These are phyloP conservation scores for Aporophyla nigra DNA, from an alignment of 2,888 invertebrate genomes.

Conservation along the genomic window DNA sequence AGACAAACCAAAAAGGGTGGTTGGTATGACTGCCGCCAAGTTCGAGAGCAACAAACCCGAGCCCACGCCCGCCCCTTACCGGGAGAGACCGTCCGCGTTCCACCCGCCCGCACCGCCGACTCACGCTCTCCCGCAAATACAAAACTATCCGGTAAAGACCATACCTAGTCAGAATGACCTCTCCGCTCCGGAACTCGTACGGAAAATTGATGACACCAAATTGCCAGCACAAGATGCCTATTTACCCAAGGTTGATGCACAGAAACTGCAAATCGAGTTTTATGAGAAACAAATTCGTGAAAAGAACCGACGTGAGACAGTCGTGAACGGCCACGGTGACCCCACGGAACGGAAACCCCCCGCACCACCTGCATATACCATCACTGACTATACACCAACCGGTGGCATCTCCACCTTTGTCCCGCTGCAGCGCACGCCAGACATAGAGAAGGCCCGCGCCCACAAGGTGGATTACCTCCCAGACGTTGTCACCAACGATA, in stretches of 20 bases:
- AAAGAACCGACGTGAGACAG: slow-evolving; percentile 77
- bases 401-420: slow-evolving; percentile 84
- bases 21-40: slow-evolving; percentile 89
- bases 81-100: slow-evolving; percentile 68
- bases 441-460: slow-evolving; percentile 87
- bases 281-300: slow-evolving; percentile 88
- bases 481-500: slow-evolving; percentile 87
- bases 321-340: slow-evolving; percentile 72
- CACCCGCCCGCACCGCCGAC: slow-evolving; percentile 75
- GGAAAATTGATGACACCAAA: slow-evolving; percentile 72
- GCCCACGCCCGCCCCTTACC: slow-evolving; percentile 63
- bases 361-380: slow-evolving; percentile 83
- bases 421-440: slow-evolving; percentile 88
- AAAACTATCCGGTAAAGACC: slow-evolving; percentile 79
- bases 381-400: slow-evolving; percentile 88
- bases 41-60: slow-evolving; percentile 85
- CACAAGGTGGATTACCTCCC: slow-evolving; percentile 88
- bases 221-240: slow-evolving; percentile 49
- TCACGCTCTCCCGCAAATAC: slow-evolving; percentile 73
- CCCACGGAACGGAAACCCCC: slow-evolving; percentile 70
- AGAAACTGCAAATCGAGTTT: slow-evolving; percentile 87
- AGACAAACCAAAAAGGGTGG: slow-evolving; percentile 85
- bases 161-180: slow-evolving; percentile 85
- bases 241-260: slow-evolving; percentile 82
- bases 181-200: slow-evolving; percentile 86